Evolutionary conservation across 2,888 invertebrate genomes (phyloP), one percentile per base, ranked within the genome.

Genomic region (Rhorus exstirpatorius): DNA sequence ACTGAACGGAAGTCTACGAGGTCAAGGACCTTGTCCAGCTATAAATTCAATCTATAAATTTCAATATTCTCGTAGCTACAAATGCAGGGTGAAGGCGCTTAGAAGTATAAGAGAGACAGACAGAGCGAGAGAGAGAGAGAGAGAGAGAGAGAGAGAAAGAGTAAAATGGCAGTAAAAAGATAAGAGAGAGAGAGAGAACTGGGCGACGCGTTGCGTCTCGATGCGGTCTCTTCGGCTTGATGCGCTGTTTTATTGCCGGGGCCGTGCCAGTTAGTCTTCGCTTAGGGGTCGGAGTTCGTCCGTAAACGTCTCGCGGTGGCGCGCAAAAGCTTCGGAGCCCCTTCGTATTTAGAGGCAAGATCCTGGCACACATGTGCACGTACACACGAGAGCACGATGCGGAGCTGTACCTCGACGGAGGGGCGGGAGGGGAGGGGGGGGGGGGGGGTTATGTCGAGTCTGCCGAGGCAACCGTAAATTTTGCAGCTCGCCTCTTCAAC

Each of bases 201-300:
- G 19, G 12, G 58, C 14, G 35, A 75, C 26, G 74, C 72, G 79
- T 84, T 84, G 79, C 82, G 79, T 79, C 75, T 80, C 76, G 68
- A 79, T 83, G 80, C 67, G 80, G 81, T 81, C 78, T 74, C 78
- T 78, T 85, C 83, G 85, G 86, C 87, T 89, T 88, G 89, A 89
- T 89, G 88, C 86, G 87, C 86, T 87, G 86, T 89, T 89, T 89
- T 89, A 89, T 89, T 88, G 87, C 87, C 87, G 80, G 63, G 84
- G 86, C 87, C 84, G 87, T 87, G 87, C 87, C 88, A 88, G 89
- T 89, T 89, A 89, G 89, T 89, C 89, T 89, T 88, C 87, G 87
- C 88, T 88, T 86, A 87, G 87, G 86, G 89, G 89, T 88, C 86
- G 89, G 89, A 89, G 88, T 89, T 88, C 87, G 88, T 87, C 86